phyloP scores from a whole-genome alignment of 2,888 invertebrate genomes.

The Metopia argyrocephala region DNA sequence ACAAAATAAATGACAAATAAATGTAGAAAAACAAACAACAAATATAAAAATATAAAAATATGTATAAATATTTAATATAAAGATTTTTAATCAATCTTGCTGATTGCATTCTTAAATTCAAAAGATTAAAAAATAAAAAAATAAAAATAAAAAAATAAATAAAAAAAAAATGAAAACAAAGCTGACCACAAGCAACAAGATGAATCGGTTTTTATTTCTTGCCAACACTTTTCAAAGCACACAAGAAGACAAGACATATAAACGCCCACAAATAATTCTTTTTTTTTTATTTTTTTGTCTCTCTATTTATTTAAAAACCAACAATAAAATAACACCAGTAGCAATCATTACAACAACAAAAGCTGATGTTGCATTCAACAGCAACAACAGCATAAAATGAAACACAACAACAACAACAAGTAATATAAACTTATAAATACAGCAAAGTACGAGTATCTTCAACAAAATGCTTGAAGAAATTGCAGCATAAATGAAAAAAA shows the following conservation, averaged over 20 bases:
- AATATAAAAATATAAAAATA: not conserved
- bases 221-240: conserved; percentile 12
- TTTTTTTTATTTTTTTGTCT: too few relatives aligned
- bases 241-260: conserved; percentile 51
- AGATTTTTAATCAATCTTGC: conserved; percentile 62
- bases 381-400: not conserved
- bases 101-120: conserved; percentile 54
- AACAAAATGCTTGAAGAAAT: conserved; percentile 62
- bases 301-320: conserved; percentile 12
- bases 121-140: conserved; percentile 18
- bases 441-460: too few relatives aligned
- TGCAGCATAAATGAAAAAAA: conserved; percentile 36
- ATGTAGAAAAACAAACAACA: not conserved
- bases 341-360: not conserved
- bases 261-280: conserved; percentile 31
- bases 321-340: not conserved
- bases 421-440: conserved; percentile 12
- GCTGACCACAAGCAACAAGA: conserved; percentile 49
- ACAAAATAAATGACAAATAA: conserved; percentile 3
- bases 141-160: not conserved
- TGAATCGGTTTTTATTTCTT: conserved; percentile 30
- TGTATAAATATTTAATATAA: not conserved
- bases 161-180: conserved; percentile 7
- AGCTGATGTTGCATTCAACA: conserved; percentile 43
- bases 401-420: not conserved